Evolutionary conservation across 2,888 invertebrate genomes (phyloP).

Genomic region (Zygaena filipendulae): DNA sequence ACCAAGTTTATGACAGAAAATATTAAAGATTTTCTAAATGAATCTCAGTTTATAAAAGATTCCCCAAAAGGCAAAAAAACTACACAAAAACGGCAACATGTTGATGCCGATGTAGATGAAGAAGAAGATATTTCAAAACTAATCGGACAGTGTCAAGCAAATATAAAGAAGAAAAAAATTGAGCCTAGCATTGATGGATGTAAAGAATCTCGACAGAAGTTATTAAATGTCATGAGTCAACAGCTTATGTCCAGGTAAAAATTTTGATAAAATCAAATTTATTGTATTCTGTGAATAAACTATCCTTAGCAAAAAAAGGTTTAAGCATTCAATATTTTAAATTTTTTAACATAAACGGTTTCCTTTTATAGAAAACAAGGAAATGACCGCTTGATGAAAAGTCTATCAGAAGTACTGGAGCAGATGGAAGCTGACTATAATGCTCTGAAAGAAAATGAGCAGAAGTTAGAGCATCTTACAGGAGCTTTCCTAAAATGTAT

Average conservation of each 20-base stretch:
- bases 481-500: slow-evolving; percentile 40
- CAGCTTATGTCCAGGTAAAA: slow-evolving; percentile 40
- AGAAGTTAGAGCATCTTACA: slow-evolving; percentile 43
- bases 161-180: slow-evolving; percentile 34
- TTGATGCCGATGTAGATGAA: slow-evolving; percentile 27
- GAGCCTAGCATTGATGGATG: slow-evolving; percentile 26
- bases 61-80: slow-evolving; percentile 32
- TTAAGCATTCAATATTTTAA: too few relatives aligned
- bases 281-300: too few relatives aligned
- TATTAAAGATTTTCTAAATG: slow-evolving; percentile 32
- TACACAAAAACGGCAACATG: slow-evolving; percentile 28
- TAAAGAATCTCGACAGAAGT: slow-evolving; percentile 38
- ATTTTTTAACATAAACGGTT: too few relatives aligned
- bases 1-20: slow-evolving; percentile 36
- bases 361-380: slow-evolving; percentile 45
- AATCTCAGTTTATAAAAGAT: slow-evolving; percentile 32
- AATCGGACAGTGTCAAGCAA: slow-evolving; percentile 28
- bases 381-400: slow-evolving; percentile 31
- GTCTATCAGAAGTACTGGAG: slow-evolving; percentile 31
- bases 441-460: slow-evolving; percentile 46
- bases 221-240: slow-evolving; percentile 34
- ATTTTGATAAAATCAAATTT: background rate
- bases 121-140: slow-evolving; percentile 30
- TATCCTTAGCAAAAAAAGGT: too few relatives aligned
- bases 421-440: slow-evolving; percentile 40